Evolutionary conservation across 2,888 invertebrate genomes (phyloP), one percentile per base, ranked within the genome.

Genomic region (Agonum fuliginosum): DNA sequence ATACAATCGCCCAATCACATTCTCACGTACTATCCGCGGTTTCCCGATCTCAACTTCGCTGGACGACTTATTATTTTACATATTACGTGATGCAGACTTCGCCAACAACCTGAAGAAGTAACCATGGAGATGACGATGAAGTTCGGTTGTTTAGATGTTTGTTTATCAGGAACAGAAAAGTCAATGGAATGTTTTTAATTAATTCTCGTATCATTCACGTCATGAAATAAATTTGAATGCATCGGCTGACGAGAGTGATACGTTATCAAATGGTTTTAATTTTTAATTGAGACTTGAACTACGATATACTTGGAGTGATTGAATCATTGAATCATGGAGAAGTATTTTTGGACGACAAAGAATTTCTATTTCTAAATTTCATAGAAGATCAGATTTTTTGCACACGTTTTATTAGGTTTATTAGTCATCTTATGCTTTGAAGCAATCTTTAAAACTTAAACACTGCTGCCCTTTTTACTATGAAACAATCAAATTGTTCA

Each of bases 61-160:
- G 72, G 20, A 20, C 34, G 4, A 54, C 30, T 72, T 54, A 72
- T 72, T 72, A 72, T 34, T 72, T 72, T 72, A 46, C 72, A 72
- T 72, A 48, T 72, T 72, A 72, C 72, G 72, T 51, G 72, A 72
- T 30, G 70, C 12, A 48, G 58, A 17, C 27, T 62, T 20, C 2
- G 4, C 46, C 20, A 30, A 20, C 58, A 27, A 30, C 58, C 27
- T 62, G 27, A 14, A 17, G 30, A 17, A 17, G 58, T 62, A 30
- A 17, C 58, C 30, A 62, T 62, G 14, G 58, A 6, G 27, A 62
- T 20, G 54, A 24, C 4, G 24, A 22, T 5, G 54, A 54, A 5
- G 24, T 22, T 5, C n/a, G 12, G 4, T 51, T 51, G 54, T 24
- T 54, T 1, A 14, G 12, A 14, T 43, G 43, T 43, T 43, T 43